Conservation (phyloP, 2,888 invertebrate species). For the Belgica antarctica region DNA sequence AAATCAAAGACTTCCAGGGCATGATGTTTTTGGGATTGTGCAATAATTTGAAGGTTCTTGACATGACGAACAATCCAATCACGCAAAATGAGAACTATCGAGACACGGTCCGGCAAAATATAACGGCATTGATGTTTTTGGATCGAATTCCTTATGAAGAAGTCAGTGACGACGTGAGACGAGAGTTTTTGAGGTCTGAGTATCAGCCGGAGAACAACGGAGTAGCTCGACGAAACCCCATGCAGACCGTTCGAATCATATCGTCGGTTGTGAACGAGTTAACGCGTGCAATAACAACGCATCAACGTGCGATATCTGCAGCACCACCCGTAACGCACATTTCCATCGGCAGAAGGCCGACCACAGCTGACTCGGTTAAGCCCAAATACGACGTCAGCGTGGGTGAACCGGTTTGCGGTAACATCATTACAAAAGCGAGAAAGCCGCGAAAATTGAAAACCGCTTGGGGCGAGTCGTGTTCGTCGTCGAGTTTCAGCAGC, state of each 20-base stretch:
- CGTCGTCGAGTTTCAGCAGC: slow-evolving; percentile 40
- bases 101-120: slow-evolving; percentile 50
- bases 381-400: slow-evolving; percentile 31
- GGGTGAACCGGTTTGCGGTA: slow-evolving; percentile 46
- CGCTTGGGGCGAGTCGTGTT: slow-evolving; percentile 43
- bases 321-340: slow-evolving; percentile 24
- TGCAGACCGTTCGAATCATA: neutral
- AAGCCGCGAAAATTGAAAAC: slow-evolving; percentile 31
- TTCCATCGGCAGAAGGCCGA: slow-evolving; percentile 34
- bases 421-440: slow-evolving; percentile 44
- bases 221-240: neutral
- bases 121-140: slow-evolving; percentile 53
- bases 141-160: slow-evolving; percentile 50
- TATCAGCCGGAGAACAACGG: slow-evolving; percentile 23
- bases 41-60: slow-evolving; percentile 58
- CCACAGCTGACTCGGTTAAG: slow-evolving; percentile 36
- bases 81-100: slow-evolving; percentile 51
- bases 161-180: slow-evolving; percentile 14
- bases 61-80: slow-evolving; percentile 57
- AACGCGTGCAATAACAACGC: neutral
- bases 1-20: slow-evolving; percentile 51
- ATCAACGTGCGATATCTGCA: neutral
- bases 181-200: slow-evolving; percentile 26
- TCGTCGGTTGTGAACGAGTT: neutral
- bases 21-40: slow-evolving; percentile 53